Evolutionary conservation across 2,888 invertebrate species (phyloP), one percentile per base, ranked within the genome.

Genomic region (Tipula vernalis): DNA sequence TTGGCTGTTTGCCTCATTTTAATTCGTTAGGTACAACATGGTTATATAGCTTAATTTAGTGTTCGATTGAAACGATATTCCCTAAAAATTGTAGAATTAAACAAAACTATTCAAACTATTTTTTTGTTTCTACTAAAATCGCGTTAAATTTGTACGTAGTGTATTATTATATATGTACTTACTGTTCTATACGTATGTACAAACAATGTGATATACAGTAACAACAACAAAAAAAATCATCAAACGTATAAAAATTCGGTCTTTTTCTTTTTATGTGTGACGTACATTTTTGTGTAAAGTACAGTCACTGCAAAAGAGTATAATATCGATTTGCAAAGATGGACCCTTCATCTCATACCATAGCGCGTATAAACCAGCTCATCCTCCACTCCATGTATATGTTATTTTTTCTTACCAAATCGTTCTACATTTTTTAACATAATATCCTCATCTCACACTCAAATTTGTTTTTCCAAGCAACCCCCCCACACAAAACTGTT

Each of bases 311-410:
- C 86, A 87, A 86, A 83, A 86, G 87, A 85, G 86, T 86, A 93
- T 93, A 92, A 93, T 93, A 93, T 93, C 93, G 93, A 93, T 93
- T 93, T 93, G 93, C 93, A 92, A 93, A 93, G 93, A 93, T 92
- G 93, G 92, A 92, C 88, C 86, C 87, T 86, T 83, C 36, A 88
- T 36, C 87, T 87, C 88, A 86, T 85, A 86, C 88, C 87, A 86
- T 85, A 39, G 84, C 84, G 84, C 71, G 41, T 36, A 13, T 84
- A 84, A 39, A 84, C 41, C 71, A 71, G 71, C 71, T 71, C 71
- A 71, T 71, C 71, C 71, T 41, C 41, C 84, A 84, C 41, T n/a
- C 39, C 84, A 84, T 84, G 84, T 84, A 84, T 84, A 84, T 84
- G 84, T 84, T 84, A n/a, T 84, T 84, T 71, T 71, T 84, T 84